Conservation (phyloP, 2,113 vertebrate genomes). For the Cebidichthys violaceus region DNA sequence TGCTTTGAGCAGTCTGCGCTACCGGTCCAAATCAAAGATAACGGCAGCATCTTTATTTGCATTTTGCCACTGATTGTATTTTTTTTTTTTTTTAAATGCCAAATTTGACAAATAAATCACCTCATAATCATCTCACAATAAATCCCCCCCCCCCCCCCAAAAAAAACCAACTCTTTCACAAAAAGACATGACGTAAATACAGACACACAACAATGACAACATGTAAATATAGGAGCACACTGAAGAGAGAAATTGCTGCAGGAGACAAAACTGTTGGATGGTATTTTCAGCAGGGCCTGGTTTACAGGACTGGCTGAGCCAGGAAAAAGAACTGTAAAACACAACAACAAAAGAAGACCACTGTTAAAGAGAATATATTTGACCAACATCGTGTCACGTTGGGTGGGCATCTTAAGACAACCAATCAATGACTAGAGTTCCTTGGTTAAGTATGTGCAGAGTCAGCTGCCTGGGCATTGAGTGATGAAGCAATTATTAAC, state of each 20-base stretch:
- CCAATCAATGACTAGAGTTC: neutral
- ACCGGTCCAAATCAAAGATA: conserved; percentile 8
- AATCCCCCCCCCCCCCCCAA: conserved; percentile 31
- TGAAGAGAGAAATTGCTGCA: conserved; percentile 99
- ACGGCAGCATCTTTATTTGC: neutral
- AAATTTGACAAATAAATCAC: conserved; percentile 40
- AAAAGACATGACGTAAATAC: conserved; percentile 60
- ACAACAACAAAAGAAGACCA: conserved; percentile 99
- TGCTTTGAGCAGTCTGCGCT: conserved; percentile 25
- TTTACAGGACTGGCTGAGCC: conserved; percentile 99
- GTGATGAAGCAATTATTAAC: neutral
- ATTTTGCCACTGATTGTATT: conserved; percentile 23
- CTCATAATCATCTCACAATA: conserved; percentile 44
- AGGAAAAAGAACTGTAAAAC: conserved; percentile 99
- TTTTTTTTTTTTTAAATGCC: neutral
- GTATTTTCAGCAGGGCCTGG: conserved; percentile 99
- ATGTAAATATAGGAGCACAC: conserved; percentile 89
- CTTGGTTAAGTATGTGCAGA: conserved; percentile 10
- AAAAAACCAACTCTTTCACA: conserved; percentile 54
- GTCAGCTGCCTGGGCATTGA: neutral
- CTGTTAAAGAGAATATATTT: conserved; percentile 96
- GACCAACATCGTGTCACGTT: conserved; percentile 91
- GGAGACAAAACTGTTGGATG: conserved; percentile 99
- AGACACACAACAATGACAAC: conserved; percentile 78
- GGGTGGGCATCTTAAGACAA: conserved; percentile 69